Percentiles rank a stretch among this genome's conserved stretches.
Conservation (phyloP, 2,113 vertebrate species). For the Anoura caudifer region DNA sequence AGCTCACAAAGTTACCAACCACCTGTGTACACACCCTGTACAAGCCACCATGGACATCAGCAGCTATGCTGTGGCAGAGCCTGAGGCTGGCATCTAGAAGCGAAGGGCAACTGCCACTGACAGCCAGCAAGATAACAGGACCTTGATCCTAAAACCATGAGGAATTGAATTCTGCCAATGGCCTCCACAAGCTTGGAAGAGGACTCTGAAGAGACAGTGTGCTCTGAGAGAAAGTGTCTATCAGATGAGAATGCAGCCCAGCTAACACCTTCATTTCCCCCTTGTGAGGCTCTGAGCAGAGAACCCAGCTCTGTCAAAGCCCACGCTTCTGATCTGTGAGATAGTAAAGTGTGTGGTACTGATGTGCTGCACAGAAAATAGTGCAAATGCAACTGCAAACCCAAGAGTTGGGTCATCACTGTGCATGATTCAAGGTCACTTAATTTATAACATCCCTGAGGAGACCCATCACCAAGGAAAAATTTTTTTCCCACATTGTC, state of each 20-base stretch:
- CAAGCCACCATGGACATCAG: background rate
- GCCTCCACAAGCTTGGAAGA: background rate
- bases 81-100: background rate
- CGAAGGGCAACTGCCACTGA: background rate
- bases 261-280: background rate
- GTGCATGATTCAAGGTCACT: background rate
- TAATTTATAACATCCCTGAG: background rate
- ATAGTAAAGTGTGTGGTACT: background rate
- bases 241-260: background rate
- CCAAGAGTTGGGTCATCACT: background rate
- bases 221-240: background rate
- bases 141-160: background rate
- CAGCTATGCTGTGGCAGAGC: background rate
- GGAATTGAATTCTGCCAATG: background rate
- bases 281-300: background rate
- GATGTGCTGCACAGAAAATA: background rate
- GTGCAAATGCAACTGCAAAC: background rate
- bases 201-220: background rate
- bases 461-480: background rate
- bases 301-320: background rate
- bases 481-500: background rate
- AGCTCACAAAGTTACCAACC: background rate
- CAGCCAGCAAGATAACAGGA: background rate
- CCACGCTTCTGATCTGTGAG: background rate
- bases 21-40: background rate